Evolutionary conservation across 2,888 invertebrate genomes (phyloP), one percentile per base, ranked within the genome.

Genomic region (Bellardia pandia): DNA sequence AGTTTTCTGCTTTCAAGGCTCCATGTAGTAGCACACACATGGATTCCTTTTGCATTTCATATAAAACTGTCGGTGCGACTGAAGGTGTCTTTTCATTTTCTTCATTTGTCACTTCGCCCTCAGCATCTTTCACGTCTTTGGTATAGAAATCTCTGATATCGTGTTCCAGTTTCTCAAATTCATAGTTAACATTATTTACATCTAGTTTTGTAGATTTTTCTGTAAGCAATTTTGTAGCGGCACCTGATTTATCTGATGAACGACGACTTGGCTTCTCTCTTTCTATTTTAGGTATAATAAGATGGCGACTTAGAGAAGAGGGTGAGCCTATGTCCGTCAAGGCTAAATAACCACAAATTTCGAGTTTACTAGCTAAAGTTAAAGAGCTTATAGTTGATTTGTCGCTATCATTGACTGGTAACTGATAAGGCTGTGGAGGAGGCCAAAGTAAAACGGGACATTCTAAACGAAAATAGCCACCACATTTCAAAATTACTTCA

Each of bases 21-120:
- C 98, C 99, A 92, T 99, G 99, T 2, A 99, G 95, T 14, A 99
- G 94, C 5, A 99, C 98, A 92, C 98, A 98, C 92, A 99, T 97
- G 2, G 98, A 98, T 0, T 99, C 97, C 66, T 95, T 95, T 66
- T 92, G 92, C 76, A 87, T 88, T 85, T 88, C 89, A 42, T 66
- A 71, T 69, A 82, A 75, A 3, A 84, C 71, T 3, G 64, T 16
- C 2, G 72, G 45, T 8, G 51, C 48, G 0, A 14, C 23, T 16
- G 83, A 33, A 62, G 51, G 48, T 8, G 23, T 40, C n/a, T 80
- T 1, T 76, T 85, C 23, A 88, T 88, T 8, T 81, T 79, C 40
- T 88, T 90, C 64, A 0, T 77, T 23, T 9, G 74, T 37, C 4
- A 79, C 85, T 0, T 90, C 91, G 60, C 92, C 92, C 1, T 92